Percentiles rank a stretch among this genome's conserved stretches.
phyloP scores from a whole-genome alignment of 2,888 invertebrate genomes.

The Diloba caeruleocephala region DNA sequence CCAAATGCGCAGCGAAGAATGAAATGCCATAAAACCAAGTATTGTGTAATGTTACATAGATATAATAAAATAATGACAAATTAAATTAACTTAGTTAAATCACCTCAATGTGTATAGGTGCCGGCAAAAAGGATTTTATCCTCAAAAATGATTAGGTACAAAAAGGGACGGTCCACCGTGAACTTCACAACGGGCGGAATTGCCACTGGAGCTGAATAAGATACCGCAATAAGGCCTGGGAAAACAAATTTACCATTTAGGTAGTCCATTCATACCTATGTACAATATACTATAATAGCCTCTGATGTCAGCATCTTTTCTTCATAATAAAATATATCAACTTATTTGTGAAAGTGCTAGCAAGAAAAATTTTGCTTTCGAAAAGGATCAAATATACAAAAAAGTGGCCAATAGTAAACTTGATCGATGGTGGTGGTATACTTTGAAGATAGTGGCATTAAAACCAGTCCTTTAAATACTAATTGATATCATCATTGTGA shows the following conservation, averaged over 20 bases:
- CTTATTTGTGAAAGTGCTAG: constrained; percentile 38
- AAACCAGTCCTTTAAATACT: constrained; percentile 21
- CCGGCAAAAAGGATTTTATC: constrained; percentile 54
- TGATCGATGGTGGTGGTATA: constrained; percentile 24
- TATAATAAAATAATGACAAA: constrained; percentile 6
- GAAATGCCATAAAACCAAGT: neutral
- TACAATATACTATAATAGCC: no score
- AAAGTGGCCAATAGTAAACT: constrained; percentile 43
- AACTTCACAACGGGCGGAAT: constrained; percentile 33
- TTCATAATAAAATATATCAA: no score
- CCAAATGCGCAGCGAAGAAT: no score
- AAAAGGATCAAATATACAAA: constrained; percentile 42
- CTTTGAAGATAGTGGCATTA: neutral
- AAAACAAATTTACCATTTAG: no score
- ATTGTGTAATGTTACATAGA: neutral
- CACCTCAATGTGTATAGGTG: constrained; percentile 34
- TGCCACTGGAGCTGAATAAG: neutral
- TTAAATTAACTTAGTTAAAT: constrained; percentile 16
- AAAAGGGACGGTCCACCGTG: constrained; percentile 49
- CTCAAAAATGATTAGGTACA: constrained; percentile 46
- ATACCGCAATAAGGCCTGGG: no score
- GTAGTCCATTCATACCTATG: no score
- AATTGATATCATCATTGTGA: no score
- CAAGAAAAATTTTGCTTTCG: constrained; percentile 44
- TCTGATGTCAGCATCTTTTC: no score